Percentiles rank a stretch among this genome's conserved stretches.
Evolutionary conservation across 2,888 invertebrate species (phyloP).

Genomic region (Polydrusus pterygomalis): DNA sequence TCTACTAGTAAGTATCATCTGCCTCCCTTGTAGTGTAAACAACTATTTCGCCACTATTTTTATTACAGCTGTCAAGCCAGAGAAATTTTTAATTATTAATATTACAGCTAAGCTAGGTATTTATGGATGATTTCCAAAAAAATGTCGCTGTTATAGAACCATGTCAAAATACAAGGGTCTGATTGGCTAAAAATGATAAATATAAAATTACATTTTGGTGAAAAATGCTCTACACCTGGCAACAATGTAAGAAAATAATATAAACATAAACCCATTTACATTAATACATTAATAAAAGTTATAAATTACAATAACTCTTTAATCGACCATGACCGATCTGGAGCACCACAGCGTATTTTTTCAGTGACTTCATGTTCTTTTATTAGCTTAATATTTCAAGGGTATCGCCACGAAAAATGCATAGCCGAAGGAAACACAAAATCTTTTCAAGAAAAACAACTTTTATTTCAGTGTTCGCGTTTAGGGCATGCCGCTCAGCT

Average conservation of each 20-base stretch:
- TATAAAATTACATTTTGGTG: background rate
- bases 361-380: constrained; percentile 19
- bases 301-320: background rate
- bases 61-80: too few species aligned
- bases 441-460: constrained; percentile 2
- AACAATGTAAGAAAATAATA: background rate
- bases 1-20: too few species aligned
- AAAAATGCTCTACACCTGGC: background rate
- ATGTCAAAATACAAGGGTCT: too few species aligned
- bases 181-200: too few species aligned
- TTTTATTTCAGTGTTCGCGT: background rate
- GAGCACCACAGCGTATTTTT: constrained; percentile 10
- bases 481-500: background rate
- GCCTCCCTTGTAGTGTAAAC: too few species aligned
- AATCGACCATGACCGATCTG: constrained; percentile 35
- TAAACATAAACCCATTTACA: constrained; percentile 12
- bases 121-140: too few species aligned
- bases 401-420: background rate
- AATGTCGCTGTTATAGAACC: too few species aligned
- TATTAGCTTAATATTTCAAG: constrained; percentile 14
- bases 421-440: background rate
- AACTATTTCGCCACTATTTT: too few species aligned
- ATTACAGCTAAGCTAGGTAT: too few species aligned
- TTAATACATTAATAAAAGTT: background rate
- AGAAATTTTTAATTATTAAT: too few species aligned